Conservation (phyloP, 1,140 invertebrate species). For the Pachypsylla venusta region DNA sequence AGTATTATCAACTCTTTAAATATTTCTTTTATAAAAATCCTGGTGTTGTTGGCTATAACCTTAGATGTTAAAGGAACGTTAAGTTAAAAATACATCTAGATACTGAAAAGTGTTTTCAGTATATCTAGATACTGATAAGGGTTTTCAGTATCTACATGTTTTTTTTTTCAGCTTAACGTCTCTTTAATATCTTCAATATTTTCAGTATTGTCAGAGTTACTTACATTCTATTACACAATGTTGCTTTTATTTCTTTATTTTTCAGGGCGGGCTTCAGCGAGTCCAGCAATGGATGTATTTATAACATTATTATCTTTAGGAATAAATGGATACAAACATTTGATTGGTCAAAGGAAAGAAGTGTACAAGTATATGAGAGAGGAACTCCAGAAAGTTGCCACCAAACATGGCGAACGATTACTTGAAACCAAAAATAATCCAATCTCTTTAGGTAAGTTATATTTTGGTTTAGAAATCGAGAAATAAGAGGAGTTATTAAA, state of each 20-base stretch:
- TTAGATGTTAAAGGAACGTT: too few species aligned
- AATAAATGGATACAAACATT: constrained; percentile 44
- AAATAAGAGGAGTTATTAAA: too few species aligned
- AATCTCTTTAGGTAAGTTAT: constrained; percentile 51
- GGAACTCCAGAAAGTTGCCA: constrained; percentile 42
- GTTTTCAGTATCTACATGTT: too few species aligned
- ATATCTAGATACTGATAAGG: neutral
- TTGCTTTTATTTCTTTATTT: constrained; percentile 16
- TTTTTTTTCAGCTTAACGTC: too few species aligned
- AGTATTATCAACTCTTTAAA: too few species aligned
- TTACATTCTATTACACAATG: too few species aligned
- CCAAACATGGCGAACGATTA: constrained; percentile 44
- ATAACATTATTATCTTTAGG: constrained; percentile 67
- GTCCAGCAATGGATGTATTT: constrained; percentile 59
- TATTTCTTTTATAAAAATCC: too few species aligned
- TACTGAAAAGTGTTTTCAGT: neutral
- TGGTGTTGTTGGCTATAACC: too few species aligned
- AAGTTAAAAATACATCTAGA: too few species aligned
- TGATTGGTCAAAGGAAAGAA: constrained; percentile 46
- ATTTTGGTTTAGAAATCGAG: constrained; percentile 16
- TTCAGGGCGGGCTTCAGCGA: constrained; percentile 52
- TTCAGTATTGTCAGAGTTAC: too few species aligned
- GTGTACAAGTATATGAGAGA: constrained; percentile 49
- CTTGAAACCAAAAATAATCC: constrained; percentile 51
- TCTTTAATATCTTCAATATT: too few species aligned